These are phyloP conservation scores for Alaudala cheleensis DNA, from an alignment of 2,113 vertebrate genomes.

Conservation along the genomic window DNA sequence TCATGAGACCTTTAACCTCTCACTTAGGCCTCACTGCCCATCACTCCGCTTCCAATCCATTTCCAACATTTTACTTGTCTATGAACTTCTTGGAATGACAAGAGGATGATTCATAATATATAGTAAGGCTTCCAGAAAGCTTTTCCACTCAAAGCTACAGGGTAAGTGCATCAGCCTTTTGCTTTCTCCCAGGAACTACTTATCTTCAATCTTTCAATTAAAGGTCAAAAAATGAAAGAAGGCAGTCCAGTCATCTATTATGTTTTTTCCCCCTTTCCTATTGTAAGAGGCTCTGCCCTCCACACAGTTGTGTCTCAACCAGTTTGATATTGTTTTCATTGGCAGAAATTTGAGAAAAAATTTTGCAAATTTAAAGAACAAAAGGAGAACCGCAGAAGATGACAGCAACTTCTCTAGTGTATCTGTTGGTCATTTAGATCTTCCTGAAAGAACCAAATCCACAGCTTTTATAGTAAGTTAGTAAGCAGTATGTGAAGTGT, in stretches of 20 bases:
- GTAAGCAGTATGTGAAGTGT: neutral
- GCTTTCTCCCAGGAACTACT: conserved; percentile 75
- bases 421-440: neutral
- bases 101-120: conserved; percentile 73
- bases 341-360: conserved; percentile 41
- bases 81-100: conserved; percentile 76
- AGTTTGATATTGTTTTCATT: conserved; percentile 34
- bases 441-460: neutral
- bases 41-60: conserved; percentile 68
- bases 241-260: conserved; percentile 61
- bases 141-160: conserved; percentile 70
- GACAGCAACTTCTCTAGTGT: neutral
- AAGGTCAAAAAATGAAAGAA: conserved; percentile 78
- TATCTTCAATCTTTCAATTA: conserved; percentile 83
- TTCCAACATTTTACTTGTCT: conserved; percentile 74
- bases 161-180: conserved; percentile 77
- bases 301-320: conserved; percentile 8
- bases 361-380: conserved; percentile 34
- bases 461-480: neutral
- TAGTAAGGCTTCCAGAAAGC: conserved; percentile 71
- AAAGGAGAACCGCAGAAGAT: neutral
- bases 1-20: conserved; percentile 67
- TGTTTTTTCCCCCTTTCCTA: neutral
- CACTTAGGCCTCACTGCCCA: conserved; percentile 50
- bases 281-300: conserved; percentile 38